Evolutionary conservation across 2,113 vertebrate species (phyloP).

Genomic region (Tringa solitaria): DNA sequence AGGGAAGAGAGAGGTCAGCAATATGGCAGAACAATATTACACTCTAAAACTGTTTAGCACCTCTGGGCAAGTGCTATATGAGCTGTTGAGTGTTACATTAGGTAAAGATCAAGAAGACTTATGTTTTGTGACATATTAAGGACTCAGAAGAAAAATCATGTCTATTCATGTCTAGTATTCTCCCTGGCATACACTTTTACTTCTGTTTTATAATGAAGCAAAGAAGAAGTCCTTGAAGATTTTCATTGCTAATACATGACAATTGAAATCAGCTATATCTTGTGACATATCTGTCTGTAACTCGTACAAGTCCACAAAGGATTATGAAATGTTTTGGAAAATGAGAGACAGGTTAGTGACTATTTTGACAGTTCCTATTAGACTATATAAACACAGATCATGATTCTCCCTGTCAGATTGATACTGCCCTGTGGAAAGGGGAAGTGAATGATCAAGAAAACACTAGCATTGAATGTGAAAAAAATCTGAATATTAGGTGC

Average conservation of each 20-base stretch:
- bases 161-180: not conserved
- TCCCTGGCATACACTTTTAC: not conserved
- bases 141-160: not conserved
- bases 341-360: not conserved
- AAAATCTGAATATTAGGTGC: not conserved
- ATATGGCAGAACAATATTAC: not conserved
- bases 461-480: not conserved
- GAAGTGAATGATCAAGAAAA: not conserved
- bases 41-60: not conserved
- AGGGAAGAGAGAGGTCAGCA: not conserved
- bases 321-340: not conserved
- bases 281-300: not conserved
- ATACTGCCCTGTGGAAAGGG: not conserved
- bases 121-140: not conserved
- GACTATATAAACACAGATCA: not conserved
- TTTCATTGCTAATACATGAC: not conserved
- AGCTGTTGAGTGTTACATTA: not conserved
- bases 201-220: not conserved
- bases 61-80: not conserved
- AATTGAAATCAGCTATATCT: not conserved
- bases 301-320: not conserved
- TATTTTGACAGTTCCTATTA: conserved; percentile 24
- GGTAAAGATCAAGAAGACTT: not conserved
- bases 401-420: not conserved
- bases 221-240: not conserved